Evolutionary conservation across 2,888 invertebrate species (phyloP), one percentile per base, ranked within the genome.

Genomic region (Adelphocoris suturalis): DNA sequence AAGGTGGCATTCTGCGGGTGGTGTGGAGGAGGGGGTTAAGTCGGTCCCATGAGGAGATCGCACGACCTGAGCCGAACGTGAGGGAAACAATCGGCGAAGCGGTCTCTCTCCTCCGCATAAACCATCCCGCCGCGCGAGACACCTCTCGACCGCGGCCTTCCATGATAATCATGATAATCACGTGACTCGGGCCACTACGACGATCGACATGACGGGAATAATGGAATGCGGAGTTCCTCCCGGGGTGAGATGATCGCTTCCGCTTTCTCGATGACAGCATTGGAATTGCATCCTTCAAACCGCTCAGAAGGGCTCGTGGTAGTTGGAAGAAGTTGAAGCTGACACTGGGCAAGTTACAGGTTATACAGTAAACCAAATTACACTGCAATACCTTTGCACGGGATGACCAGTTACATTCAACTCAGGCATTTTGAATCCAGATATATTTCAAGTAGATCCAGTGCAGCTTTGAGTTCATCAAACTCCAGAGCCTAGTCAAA

Each of bases 51-150:
- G 57, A 46, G 85, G 57, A 85, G 85, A 55, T 85, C 61, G 85
- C 85, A 85, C 85, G 85, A 85, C 85, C 85, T 85, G 28, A 37
- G 85, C 68, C 85, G 85, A 85, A 85, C 85, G 85, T 85, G 85
- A 85, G 85, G 85, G 46, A 61, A 85, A 85, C 85, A 85, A 85
- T 61, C 61, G 85, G 19, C 61, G 28, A 27, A 28, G 57, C 57
- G 57, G 82, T 82, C 82, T 48, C 82, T 48, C 46, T 47, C 78
- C 46, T 23, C 52, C 19, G 52, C 82, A 82, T 82, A 82, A 82
- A 82, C 48, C 78, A 78, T 78, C 82, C 80, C 13, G 57, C 57
- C n/a, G 57, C 57, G 68, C 68, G 27, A 82, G 82, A 52, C 82
- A 82, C 82, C 82, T 82, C 19, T 16, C 80, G 27, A 23, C 80